A percentile compares a stretch with the other conserved stretches of the same genome.
Conservation (phyloP, 2,113 vertebrate genomes). For the Nyctereutes procyonoides region DNA sequence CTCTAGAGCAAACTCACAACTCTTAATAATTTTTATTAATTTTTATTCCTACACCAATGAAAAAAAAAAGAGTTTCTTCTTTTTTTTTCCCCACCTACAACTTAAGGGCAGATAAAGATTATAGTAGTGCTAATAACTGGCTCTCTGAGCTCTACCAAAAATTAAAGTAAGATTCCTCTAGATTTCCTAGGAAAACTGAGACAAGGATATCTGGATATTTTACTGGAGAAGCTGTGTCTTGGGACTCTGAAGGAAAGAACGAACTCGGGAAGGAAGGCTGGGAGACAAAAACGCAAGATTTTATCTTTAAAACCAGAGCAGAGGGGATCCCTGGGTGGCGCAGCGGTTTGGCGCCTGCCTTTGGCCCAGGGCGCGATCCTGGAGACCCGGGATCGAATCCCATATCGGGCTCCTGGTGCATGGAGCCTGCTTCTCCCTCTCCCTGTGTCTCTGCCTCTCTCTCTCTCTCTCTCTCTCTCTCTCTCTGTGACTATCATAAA, state of each 20-base stretch:
- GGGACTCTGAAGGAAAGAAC: background rate
- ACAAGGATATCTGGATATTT: constrained; percentile 16
- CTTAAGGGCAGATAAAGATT: constrained; percentile 51
- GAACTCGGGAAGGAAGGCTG: constrained; percentile 41
- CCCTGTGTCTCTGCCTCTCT: too few relatives aligned
- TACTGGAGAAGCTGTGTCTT: constrained; percentile 39
- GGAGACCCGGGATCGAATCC: too few relatives aligned
- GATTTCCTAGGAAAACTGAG: constrained; percentile 46
- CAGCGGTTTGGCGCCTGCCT: too few relatives aligned
- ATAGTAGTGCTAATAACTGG: background rate
- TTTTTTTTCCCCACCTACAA: background rate
- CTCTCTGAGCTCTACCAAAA: constrained; percentile 34
- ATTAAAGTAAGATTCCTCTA: constrained; percentile 46
- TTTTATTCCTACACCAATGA: constrained; percentile 40
- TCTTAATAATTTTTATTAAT: constrained; percentile 17
- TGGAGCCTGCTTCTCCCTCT: too few relatives aligned
- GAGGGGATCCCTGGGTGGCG: too few relatives aligned
- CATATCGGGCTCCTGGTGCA: too few relatives aligned
- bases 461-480: too few relatives aligned
- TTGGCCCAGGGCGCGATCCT: too few relatives aligned
- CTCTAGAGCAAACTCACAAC: background rate
- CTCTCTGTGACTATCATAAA: too few relatives aligned
- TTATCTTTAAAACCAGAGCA: constrained; percentile 53
- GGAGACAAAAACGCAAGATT: constrained; percentile 50
- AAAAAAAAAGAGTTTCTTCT: background rate